Percentiles rank a stretch among this genome's conserved stretches.
phyloP scores from a whole-genome alignment of 2,888 invertebrate genomes.

The Phragmatobia fuliginosa region DNA sequence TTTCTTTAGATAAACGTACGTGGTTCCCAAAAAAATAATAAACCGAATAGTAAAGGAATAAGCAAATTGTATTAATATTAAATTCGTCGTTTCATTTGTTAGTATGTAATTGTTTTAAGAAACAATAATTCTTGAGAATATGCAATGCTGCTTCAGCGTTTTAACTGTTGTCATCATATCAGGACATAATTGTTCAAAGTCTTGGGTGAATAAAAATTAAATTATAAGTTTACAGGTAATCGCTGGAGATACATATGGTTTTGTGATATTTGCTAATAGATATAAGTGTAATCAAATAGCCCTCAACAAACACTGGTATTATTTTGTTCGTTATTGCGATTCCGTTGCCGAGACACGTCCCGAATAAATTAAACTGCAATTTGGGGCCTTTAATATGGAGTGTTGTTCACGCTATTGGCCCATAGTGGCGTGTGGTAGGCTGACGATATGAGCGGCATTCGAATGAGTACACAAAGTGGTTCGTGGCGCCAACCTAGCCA shows the following conservation, averaged over 20 bases:
- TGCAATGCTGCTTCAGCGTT: not conserved
- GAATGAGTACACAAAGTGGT: constrained; percentile 82
- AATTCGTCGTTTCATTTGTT: not conserved
- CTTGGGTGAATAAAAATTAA: not conserved
- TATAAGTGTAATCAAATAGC: constrained; percentile 73
- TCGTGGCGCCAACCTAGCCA: constrained; percentile 60
- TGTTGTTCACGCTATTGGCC: constrained; percentile 81
- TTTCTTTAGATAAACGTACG: constrained; percentile 24
- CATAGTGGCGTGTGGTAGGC: constrained; percentile 71
- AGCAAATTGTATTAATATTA: not conserved
- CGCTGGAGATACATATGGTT: constrained; percentile 18
- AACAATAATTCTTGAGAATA: not conserved
- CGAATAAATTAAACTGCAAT: constrained; percentile 86
- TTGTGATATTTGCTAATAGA: constrained; percentile 42
- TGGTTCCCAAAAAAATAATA: constrained; percentile 17
- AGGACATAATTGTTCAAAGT: not conserved
- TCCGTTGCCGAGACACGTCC: constrained; percentile 84
- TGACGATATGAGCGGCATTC: constrained; percentile 80
- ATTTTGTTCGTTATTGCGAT: constrained; percentile 84
- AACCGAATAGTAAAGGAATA: constrained; percentile 5
- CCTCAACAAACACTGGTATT: constrained; percentile 78
- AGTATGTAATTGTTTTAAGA: not conserved
- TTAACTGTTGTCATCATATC: not conserved
- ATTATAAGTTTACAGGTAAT: not conserved
- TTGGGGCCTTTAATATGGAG: constrained; percentile 85